phyloP scores from a whole-genome alignment of 2,797 vertebrate species.

The Protonibea diacanthus region DNA sequence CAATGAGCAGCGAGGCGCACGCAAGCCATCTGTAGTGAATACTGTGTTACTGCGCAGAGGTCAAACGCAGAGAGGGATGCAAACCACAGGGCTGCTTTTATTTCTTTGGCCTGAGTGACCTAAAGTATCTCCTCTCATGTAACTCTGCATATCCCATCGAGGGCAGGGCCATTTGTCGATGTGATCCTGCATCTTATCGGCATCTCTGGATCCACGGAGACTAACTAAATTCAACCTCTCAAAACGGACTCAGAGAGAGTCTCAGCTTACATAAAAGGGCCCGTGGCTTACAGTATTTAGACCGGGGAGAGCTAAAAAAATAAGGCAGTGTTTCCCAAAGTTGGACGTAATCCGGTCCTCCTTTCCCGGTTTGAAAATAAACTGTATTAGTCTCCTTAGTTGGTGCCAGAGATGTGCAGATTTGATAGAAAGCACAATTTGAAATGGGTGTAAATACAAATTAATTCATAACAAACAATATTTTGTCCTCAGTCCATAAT shows the following conservation, averaged over 20 bases:
- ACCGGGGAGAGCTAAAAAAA: constrained; percentile 33
- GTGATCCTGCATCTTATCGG: constrained; percentile 60
- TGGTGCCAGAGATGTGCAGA: constrained; percentile 18
- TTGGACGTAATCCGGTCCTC: constrained; percentile 22
- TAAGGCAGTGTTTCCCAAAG: constrained; percentile 30
- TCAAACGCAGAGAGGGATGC: constrained; percentile 66
- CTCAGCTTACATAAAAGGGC: constrained; percentile 57
- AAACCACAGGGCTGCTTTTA: constrained; percentile 67
- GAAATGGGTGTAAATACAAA: constrained; percentile 23
- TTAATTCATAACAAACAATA: constrained; percentile 25
- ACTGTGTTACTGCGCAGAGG: constrained; percentile 70
- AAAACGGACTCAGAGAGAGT: constrained; percentile 58
- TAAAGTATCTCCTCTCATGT: constrained; percentile 46
- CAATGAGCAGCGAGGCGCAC: constrained; percentile 77
- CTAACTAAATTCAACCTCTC: constrained; percentile 60
- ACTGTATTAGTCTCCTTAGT: constrained; percentile 27
- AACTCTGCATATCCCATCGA: constrained; percentile 36
- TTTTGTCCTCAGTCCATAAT: constrained; percentile 24
- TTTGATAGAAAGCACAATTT: constrained; percentile 13
- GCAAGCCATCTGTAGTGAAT: constrained; percentile 80
- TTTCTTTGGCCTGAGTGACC: constrained; percentile 59
- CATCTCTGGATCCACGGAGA: constrained; percentile 49
- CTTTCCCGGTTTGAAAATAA: constrained; percentile 37
- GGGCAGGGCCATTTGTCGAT: constrained; percentile 49
- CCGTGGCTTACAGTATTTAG: constrained; percentile 34